Evolutionary conservation across 2,797 vertebrate genomes (phyloP).

Genomic region (Chelidonichthys spinosus): DNA sequence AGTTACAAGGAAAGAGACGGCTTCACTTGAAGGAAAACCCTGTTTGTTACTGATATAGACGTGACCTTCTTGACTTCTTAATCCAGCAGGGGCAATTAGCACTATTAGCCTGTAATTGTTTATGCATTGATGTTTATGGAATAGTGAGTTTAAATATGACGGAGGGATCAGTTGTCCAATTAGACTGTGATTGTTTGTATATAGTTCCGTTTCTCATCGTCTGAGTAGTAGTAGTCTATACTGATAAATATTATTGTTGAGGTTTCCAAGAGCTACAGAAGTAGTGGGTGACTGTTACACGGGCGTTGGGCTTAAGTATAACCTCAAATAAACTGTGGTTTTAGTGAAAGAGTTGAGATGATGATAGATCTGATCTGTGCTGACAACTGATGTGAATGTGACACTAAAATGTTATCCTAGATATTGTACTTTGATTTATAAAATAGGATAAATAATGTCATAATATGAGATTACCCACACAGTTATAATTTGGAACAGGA

Average conservation of each 20-base stretch:
- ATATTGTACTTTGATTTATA: background rate
- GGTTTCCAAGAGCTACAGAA: background rate
- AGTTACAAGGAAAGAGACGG: slow-evolving; percentile 2
- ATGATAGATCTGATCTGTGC: background rate
- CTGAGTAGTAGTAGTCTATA: background rate
- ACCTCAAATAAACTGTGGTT: background rate
- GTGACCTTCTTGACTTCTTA: slow-evolving; percentile 12
- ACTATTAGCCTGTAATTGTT: slow-evolving; percentile 10
- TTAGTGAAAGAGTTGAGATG: background rate
- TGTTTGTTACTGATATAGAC: slow-evolving; percentile 19
- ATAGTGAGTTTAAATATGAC: slow-evolving; percentile 4
- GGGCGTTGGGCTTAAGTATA: background rate
- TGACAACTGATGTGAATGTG: background rate
- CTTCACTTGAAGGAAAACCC: background rate
- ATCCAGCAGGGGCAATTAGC: background rate
- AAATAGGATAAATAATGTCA: background rate
- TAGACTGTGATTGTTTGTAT: slow-evolving; percentile 6
- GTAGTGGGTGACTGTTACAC: background rate
- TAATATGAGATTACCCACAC: background rate
- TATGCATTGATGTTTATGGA: slow-evolving; percentile 19
- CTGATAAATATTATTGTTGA: background rate
- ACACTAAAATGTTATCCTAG: background rate
- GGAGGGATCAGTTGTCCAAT: slow-evolving; percentile 20
- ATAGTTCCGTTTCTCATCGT: slow-evolving; percentile 1
- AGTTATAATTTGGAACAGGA: background rate